Conservation (phyloP, 2,113 vertebrate species). For the Tor tambroides region DNA sequence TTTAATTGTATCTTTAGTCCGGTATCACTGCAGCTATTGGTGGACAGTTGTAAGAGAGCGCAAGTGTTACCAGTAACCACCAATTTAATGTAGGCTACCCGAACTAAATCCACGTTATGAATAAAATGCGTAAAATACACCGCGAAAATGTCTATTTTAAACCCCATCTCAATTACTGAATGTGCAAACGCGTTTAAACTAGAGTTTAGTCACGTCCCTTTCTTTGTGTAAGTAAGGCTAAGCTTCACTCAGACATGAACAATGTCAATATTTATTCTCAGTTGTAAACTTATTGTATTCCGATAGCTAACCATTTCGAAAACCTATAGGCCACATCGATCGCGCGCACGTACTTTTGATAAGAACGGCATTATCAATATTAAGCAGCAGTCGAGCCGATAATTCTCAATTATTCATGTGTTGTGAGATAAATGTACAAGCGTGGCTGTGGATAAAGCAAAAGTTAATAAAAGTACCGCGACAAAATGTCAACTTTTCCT, state of each 20-base stretch:
- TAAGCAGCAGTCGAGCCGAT: conserved; percentile 5
- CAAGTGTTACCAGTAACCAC: conserved; percentile 4
- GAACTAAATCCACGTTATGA: neutral
- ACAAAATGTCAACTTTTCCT: conserved; percentile 48
- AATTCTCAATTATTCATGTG: neutral
- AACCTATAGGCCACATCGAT: conserved; percentile 16
- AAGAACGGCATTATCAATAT: neutral
- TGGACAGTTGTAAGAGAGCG: neutral
- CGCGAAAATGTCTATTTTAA: neutral
- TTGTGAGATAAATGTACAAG: neutral
- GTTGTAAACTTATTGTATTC: conserved; percentile 45
- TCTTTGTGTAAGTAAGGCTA: neutral
- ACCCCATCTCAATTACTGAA: neutral
- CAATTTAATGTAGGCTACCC: neutral
- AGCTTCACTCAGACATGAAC: conserved; percentile 39
- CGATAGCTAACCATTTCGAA: conserved; percentile 41
- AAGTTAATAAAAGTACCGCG: conserved; percentile 39
- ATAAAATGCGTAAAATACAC: neutral
- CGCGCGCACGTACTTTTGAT: neutral
- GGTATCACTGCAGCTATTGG: neutral
- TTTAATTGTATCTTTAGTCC: neutral
- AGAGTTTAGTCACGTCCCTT: conserved; percentile 32
- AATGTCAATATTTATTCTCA: conserved; percentile 50
- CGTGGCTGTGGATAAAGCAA: neutral
- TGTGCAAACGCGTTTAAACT: conserved; percentile 20